These are phyloP conservation scores for Cosmia pyralina DNA, from an alignment of 2,888 invertebrate genomes.

Conservation along the genomic window DNA sequence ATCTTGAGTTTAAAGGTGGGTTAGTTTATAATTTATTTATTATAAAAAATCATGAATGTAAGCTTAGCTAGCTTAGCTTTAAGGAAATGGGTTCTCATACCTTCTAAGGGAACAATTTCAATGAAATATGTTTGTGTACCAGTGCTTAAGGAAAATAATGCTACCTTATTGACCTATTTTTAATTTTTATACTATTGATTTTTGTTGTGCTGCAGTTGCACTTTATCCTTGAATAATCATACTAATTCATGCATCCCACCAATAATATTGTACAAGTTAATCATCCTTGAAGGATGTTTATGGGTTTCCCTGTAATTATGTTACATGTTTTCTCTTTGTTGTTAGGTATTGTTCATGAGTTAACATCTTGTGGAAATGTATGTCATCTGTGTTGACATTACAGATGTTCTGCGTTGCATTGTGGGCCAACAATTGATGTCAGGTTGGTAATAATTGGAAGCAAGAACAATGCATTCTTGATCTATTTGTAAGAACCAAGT, in stretches of 20 bases:
- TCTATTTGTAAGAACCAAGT: slow-evolving; percentile 3
- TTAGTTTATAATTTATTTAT: slow-evolving; percentile 50
- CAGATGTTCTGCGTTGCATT: slow-evolving; percentile 32
- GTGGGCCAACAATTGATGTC: slow-evolving; percentile 24
- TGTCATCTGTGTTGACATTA: slow-evolving; percentile 39
- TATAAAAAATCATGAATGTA: slow-evolving; percentile 17
- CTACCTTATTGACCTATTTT: slow-evolving; percentile 28
- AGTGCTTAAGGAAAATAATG: slow-evolving; percentile 41
- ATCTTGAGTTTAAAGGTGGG: slow-evolving; percentile 24
- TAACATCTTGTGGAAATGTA: slow-evolving; percentile 18
- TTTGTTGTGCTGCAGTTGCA: background rate
- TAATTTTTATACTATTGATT: slow-evolving; percentile 2
- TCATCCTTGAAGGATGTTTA: slow-evolving; percentile 31
- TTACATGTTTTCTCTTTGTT: slow-evolving; percentile 25
- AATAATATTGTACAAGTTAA: slow-evolving; percentile 29
- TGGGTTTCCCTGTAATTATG: slow-evolving; percentile 27
- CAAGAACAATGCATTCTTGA: slow-evolving; percentile 25
- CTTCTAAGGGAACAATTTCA: slow-evolving; percentile 9
- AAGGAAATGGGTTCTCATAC: slow-evolving; percentile 35
- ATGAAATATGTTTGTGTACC: slow-evolving; percentile 30
- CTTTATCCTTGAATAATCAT: slow-evolving; percentile 27
- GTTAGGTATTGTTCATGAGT: slow-evolving; percentile 18
- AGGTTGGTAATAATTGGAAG: background rate
- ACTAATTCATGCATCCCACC: slow-evolving; percentile 43
- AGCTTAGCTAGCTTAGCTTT: slow-evolving; percentile 10